Conservation (phyloP, 2,113 vertebrate species). For the Ictidomys tridecemlineatus region DNA sequence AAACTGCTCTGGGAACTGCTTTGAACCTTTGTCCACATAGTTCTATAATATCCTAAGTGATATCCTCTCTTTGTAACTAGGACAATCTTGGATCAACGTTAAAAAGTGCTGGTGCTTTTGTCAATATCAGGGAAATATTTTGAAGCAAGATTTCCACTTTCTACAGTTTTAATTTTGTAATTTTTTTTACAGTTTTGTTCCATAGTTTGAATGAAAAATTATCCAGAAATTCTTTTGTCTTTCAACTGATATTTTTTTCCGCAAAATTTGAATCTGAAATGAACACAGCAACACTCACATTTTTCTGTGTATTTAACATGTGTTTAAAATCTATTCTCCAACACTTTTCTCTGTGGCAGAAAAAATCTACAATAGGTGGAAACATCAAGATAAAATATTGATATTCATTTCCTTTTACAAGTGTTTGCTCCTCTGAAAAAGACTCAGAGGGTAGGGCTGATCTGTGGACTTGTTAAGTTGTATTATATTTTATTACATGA, state of each 20-base stretch:
- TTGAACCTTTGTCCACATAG: background rate
- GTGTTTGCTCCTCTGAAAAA: background rate
- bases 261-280: no score
- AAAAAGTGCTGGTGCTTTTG: no score
- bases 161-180: background rate
- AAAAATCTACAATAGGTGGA: background rate
- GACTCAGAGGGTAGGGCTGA: background rate
- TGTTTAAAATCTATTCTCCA: background rate
- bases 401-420: background rate
- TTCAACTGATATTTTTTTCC: background rate
- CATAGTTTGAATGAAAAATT: background rate
- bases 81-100: background rate
- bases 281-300: background rate
- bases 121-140: background rate
- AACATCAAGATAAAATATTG: background rate
- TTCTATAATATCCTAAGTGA: background rate
- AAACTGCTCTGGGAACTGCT: no score
- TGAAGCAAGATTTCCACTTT: background rate
- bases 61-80: background rate
- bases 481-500: background rate
- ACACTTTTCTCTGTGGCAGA: background rate
- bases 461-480: background rate
- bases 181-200: background rate
- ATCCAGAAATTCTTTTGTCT: background rate
- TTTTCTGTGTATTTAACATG: background rate